Base-by-base conservation (phyloP, 2,888 invertebrate genomes). In the Ormyrus rosae region DNA sequence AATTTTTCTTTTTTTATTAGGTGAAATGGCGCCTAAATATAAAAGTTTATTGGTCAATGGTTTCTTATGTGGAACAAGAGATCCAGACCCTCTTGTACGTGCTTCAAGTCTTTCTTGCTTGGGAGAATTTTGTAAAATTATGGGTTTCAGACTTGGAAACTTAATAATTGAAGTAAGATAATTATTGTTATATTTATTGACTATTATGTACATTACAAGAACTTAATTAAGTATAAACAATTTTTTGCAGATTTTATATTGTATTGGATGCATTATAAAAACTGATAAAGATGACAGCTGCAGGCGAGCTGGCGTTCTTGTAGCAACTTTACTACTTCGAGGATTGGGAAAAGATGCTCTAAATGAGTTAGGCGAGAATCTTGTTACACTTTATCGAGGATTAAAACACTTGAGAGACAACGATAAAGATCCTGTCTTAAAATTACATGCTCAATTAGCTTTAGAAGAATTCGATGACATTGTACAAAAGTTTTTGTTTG, bases 91-190 rank as follows among this genome's bases (percentile, higher is more conserved):
- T 13, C 90, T 96, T 50, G 93, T 97, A 61, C 92, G 96, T 85
- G 94, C 96, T 13, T 97, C 97, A 2, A 95, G 96, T 86, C 91
- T 97, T 74, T 96, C 97, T 0, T 96, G 96, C 90, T 91, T 97
- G 63, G 97, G 96, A 0, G 96, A 97, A 91, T 92, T 97, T 13
- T 96, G 96, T 85, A 92, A 94, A 84, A 93, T 95, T 5, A 91
- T 97, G 63, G 93, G 95, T 74, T 96, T 94, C 87, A 94, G 94
- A 86, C 91, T 97, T 6, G 96, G 96, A 50, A 91, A 93, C 79
- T 93, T 95, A 79, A 91, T 96, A 76, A 93, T 94, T 83, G 97
- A 97, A 93, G 96, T 96, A 90, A 86, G 89, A 64, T 74, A 67
- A 53, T 78, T 13, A 48, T 48, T 51, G n/a, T 11, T 56, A 72